These are phyloP conservation scores for Arrhopalites spinosus DNA, from an alignment of 2,888 invertebrate genomes.

Conservation along the genomic window DNA sequence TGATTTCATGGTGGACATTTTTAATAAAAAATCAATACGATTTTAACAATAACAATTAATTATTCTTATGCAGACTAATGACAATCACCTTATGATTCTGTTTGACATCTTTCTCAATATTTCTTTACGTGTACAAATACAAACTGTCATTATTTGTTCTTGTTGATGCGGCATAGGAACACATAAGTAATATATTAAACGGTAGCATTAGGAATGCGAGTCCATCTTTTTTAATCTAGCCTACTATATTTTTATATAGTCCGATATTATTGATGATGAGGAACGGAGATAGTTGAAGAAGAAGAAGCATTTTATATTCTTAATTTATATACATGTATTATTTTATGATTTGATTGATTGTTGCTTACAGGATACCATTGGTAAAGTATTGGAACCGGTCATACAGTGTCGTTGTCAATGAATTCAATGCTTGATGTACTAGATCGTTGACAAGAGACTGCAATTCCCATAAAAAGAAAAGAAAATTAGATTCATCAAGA, in stretches of 20 bases:
- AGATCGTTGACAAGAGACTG: constrained; percentile 88
- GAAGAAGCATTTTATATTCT: constrained; percentile 2
- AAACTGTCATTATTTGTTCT: background rate
- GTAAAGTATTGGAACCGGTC: constrained; percentile 99
- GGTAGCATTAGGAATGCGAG: constrained; percentile 2
- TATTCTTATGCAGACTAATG: too few species aligned
- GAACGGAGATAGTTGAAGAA: background rate
- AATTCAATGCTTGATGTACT: constrained; percentile 92
- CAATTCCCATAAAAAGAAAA: too few species aligned
- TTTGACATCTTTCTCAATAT: too few species aligned
- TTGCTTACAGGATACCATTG: constrained; percentile 81
- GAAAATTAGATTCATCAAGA: too few species aligned
- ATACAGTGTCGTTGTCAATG: constrained; percentile 95
- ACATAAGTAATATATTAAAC: constrained; percentile 9
- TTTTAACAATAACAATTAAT: background rate
- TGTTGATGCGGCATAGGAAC: too few species aligned
- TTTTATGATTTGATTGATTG: background rate
- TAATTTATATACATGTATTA: too few species aligned
- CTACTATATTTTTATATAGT: background rate
- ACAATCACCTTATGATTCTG: too few species aligned
- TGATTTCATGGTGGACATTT: constrained; percentile 3
- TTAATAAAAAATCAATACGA: background rate
- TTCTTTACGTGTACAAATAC: constrained; percentile 19
- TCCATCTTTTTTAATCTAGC: too few species aligned
- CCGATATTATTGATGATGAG: constrained; percentile 5